Evolutionary conservation across 2,113 vertebrate species (phyloP), one percentile per base, ranked within the genome.

Genomic region (Clarias batrachus): DNA sequence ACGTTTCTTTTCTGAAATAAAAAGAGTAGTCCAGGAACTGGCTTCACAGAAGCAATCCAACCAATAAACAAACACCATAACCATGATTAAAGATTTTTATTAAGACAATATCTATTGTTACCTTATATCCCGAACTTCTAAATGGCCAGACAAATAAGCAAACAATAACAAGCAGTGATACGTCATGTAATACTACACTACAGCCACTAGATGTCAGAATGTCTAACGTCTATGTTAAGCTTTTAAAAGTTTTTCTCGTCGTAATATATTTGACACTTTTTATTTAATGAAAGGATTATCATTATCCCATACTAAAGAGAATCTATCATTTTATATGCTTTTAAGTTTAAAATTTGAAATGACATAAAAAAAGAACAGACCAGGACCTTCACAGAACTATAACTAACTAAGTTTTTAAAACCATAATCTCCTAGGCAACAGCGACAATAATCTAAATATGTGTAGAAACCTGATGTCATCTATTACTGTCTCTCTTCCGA

Each of bases 401-500:
- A 48, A 41, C 41, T 41, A 27, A 27, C 11, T 52, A 19, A 54
- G 54, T 4, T 41, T 48, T 48, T 48, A 0, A 0, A 48, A 71
- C 14, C 16, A 41, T 21, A 3, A n/a, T 52, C 21, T 4, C 3
- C 3, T 23, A 78, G 54, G 17, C n/a, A 59, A 4, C 54, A 79
- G 27, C 21, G 52, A 30, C 54, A 30, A 78, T 57, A 30, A 30
- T 10, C 7, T 4, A 19, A 6, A 79, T 13, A 23, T 17, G 8
- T 12, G 16, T 4, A 59, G 9, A 33, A 56, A 27, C 57, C 77
- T 30, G 78, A 81, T 86, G 21, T 88, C 86, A 70, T 86, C 88
- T 83, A 76, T 78, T 88, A 33, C 74, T 66, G 68, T 77, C 25
- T 62, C 83, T 88, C 78, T 83, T 86, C 81, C 81, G 87, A 87